Base-by-base conservation (phyloP, 2,113 vertebrate genomes). In the Falco punctatus region DNA sequence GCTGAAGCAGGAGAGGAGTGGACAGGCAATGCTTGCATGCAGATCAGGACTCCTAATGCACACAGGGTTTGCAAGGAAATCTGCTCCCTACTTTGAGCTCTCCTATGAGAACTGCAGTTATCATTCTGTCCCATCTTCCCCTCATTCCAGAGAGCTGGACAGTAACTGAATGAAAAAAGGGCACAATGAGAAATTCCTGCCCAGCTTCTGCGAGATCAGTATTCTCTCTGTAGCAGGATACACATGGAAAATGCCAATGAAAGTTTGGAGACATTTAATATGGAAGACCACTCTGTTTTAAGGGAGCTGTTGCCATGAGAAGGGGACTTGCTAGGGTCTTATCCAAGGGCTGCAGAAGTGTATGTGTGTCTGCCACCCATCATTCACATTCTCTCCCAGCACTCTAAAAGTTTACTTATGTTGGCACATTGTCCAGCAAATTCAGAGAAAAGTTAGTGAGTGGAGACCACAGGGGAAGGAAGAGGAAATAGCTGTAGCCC, bases 101-200 rank as follows among this genome's bases (percentile, higher is more conserved):
- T 22, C 28, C 42, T 11, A 5, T 35, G 62, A 65, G 64, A 70
- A 33, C 19, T 33, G 30, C n/a, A 15, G 21, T 61, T 40, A 20
- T 27, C 8, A 3, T 61, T 75, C 65, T 49, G 44, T 48, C 30
- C 18, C 38, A 40, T 13, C 58, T 81, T 6, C 35, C 23, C 10
- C 66, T 85, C 55, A 22, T 58, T 71, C 73, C 64, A 79, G n/a
- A 32, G 8, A 79, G 48, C 2, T 26, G 83, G 46, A 59, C 19
- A 28, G 19, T 22, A 40, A 35, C 15, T 20, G 42, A 74, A 51
- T 27, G 30, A 35, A 64, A 51, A 62, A 86, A 33, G 5, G 23
- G 27, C 52, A 69, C 7, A 10, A 1, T 0, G 8, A 62, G 67
- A 57, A 54, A 35, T 30, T 87, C 27, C 28, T 0, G 0, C 49